A percentile compares a stretch with the other conserved stretches of the same genome.
Conservation (phyloP, 2,888 invertebrate genomes). For the Punctoribates punctum region DNA sequence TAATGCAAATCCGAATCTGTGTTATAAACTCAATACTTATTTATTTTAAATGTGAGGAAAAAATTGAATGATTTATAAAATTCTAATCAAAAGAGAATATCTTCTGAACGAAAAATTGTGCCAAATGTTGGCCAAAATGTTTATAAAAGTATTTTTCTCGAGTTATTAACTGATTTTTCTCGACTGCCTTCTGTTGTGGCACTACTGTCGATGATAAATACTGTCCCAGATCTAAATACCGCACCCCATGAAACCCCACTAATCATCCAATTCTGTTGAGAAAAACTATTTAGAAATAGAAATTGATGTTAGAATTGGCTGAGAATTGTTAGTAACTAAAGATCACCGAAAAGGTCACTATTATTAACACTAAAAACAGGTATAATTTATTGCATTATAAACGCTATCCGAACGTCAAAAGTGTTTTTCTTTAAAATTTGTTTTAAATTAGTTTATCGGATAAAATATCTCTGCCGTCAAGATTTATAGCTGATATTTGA, state of each 20-base stretch:
- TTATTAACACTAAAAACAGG: too few species aligned
- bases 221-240: slow-evolving; percentile 8
- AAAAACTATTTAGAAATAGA: too few species aligned
- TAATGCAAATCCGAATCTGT: slow-evolving; percentile 3
- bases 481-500: too few species aligned
- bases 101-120: neutral
- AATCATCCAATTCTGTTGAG: neutral
- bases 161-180: neutral
- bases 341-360: too few species aligned
- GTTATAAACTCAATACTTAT: slow-evolving; percentile 20
- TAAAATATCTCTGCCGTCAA: too few species aligned
- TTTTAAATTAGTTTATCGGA: too few species aligned
- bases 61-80: neutral
- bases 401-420: too few species aligned
- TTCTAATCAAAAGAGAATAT: neutral
- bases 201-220: neutral
- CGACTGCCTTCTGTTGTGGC: too few species aligned
- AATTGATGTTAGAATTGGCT: too few species aligned
- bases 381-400: too few species aligned
- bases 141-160: neutral
- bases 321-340: too few species aligned
- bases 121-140: slow-evolving; percentile 5
- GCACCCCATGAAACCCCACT: slow-evolving; percentile 14
- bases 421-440: too few species aligned
- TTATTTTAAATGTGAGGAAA: neutral